Base-by-base conservation (phyloP, 2,797 vertebrate genomes). In the Kryptolebias ocellatus region DNA sequence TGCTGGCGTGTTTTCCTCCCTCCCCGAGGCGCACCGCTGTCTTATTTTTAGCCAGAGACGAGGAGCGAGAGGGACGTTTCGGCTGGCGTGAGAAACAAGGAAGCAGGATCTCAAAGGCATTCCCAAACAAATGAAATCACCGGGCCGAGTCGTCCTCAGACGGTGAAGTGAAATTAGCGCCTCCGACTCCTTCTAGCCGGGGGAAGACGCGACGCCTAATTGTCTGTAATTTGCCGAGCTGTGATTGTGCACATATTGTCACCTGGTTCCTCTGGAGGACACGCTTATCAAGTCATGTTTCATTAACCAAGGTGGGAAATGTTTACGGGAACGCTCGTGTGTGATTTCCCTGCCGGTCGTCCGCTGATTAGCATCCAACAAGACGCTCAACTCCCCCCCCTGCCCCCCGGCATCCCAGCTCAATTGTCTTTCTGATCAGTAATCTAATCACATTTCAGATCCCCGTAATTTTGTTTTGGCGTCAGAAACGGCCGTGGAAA, bases 341-440 rank as follows among this genome's bases (percentile, higher is more conserved):
- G 74, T 80, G 44, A 85, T 87, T 83, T 64, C 53, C 57, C 28
- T 71, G 24, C 67, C 68, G 58, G 62, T 59, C 37, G 58, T 50
- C 42, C 58, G 60, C 70, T 67, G 60, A 82, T 84, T 79, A 76
- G 39, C 7, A 60, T 77, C 59, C 34, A 60, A 79, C 37, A 70
- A 60, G 79, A 74, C 60, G 27, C 14, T 31, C 49, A 68, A 67
- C 37, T 92, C 90, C 87, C 91, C 44, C 18, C 83, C 79, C 66
- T 72, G 83, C 89, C 85, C 73, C 76, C 49, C 20, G 20, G 24
- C 74, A 63, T 85, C 69, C 76, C 53, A 67, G 65, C 90, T 87
- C 83, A 93, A 93, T 94, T 92, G 92, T 80, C 64, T 85, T 90
- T 90, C 69, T 78, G 89, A 93, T 94, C 89, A 91, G 74, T 50